phyloP scores from a whole-genome alignment of 1,140 invertebrate species.

The Epicauta chinensis region DNA sequence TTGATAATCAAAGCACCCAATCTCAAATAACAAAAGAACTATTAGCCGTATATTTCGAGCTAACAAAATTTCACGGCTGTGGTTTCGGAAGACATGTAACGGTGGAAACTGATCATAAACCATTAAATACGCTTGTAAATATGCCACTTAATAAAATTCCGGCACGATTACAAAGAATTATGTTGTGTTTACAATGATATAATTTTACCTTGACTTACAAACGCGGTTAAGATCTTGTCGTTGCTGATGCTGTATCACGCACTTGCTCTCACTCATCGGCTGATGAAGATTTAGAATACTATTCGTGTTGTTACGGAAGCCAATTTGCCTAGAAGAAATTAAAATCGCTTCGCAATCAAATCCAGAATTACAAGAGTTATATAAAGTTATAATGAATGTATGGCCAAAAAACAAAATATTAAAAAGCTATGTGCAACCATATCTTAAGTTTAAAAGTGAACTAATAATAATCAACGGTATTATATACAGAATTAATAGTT shows the following conservation, averaged over 20 bases:
- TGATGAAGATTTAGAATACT: no score
- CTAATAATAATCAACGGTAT: no score
- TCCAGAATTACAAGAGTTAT: no score
- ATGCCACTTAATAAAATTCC: constrained; percentile 41
- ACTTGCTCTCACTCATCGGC: no score
- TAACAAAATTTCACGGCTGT: constrained; percentile 37
- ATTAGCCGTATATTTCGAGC: constrained; percentile 34
- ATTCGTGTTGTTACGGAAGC: no score
- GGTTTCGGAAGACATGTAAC: constrained; percentile 39
- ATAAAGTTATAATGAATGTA: no score
- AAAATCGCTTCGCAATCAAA: no score
- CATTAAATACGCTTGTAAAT: constrained; percentile 39
- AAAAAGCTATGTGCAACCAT: no score
- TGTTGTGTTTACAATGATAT: constrained; percentile 39
- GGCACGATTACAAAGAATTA: constrained; percentile 42
- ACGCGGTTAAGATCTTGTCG: constrained; percentile 33
- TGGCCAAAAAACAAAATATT: no score
- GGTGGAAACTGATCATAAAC: constrained; percentile 46
- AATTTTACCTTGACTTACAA: constrained; percentile 33
- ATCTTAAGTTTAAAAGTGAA: no score
- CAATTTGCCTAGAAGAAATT: no score
- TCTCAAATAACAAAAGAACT: constrained; percentile 43
- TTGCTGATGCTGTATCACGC: constrained; percentile 39
- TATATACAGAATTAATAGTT: no score
- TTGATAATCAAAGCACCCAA: constrained; percentile 35